Evolutionary conservation across 2,888 invertebrate genomes (phyloP).

Genomic region (Chaetoderma sp.): DNA sequence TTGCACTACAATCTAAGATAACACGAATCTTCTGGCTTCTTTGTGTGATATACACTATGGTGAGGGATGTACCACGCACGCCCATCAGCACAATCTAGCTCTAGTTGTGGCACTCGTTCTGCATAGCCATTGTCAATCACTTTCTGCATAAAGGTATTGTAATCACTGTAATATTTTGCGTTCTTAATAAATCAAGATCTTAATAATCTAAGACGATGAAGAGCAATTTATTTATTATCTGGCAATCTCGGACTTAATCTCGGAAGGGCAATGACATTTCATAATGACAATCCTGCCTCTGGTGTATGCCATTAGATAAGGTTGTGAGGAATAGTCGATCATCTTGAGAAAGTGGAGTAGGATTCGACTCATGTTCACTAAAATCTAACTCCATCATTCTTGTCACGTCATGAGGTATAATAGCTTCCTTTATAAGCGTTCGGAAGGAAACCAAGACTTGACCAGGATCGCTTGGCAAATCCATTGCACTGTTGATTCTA

Average conservation of each 20-base stretch:
- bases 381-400: conserved; percentile 20
- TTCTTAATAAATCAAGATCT: background rate
- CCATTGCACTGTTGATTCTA: too few species aligned
- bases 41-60: conserved; percentile 7
- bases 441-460: background rate
- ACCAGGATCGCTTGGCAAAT: background rate
- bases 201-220: background rate
- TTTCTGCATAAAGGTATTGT: background rate
- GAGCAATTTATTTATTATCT: background rate
- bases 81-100: background rate
- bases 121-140: background rate
- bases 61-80: conserved; percentile 9
- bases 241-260: background rate
- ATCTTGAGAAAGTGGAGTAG: background rate
- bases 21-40: background rate
- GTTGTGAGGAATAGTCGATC: conserved; percentile 6
- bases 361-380: background rate
- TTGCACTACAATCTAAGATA: background rate
- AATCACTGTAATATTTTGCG: background rate
- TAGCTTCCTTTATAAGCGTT: background rate
- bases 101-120: background rate
- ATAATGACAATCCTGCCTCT: conserved; percentile 14
- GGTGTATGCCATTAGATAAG: background rate
- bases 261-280: conserved; percentile 22
- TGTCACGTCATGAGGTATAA: background rate